A percentile compares a stretch with the other conserved stretches of the same genome.
These are phyloP conservation scores for Petrophora chlorosata DNA, from an alignment of 2,888 invertebrate species.

Conservation along the genomic window DNA sequence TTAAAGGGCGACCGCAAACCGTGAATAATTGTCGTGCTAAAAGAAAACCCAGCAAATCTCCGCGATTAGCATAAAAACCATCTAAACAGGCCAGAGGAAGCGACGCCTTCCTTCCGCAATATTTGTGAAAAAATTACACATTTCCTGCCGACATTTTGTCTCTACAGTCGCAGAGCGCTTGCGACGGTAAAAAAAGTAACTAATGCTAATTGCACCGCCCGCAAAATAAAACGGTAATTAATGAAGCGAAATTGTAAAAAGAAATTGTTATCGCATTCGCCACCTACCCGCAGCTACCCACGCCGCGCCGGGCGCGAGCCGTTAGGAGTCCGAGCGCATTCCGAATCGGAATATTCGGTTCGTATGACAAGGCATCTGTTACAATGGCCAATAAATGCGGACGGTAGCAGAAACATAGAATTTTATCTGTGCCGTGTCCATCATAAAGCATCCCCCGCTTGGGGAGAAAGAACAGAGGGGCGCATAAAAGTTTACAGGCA, in stretches of 20 bases:
- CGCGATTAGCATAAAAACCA: conserved; percentile 81
- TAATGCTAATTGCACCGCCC: conserved; percentile 72
- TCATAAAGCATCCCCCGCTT: conserved; percentile 72
- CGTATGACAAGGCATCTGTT: conserved; percentile 66
- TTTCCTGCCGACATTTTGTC: conserved; percentile 78
- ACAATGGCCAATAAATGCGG: conserved; percentile 67
- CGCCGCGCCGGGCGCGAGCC: neutral
- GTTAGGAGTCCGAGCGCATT: conserved; percentile 32
- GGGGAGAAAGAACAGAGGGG: conserved; percentile 61
- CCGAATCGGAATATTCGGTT: conserved; percentile 39
- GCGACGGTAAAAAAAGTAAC: conserved; percentile 63
- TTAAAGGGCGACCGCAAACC: conserved; percentile 59
- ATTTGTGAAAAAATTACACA: conserved; percentile 80
- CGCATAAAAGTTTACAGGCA: conserved; percentile 82
- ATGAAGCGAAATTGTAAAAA: conserved; percentile 66
- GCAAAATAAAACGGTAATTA: conserved; percentile 72
- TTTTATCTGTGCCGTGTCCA: conserved; percentile 76
- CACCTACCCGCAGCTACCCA: conserved; percentile 34
- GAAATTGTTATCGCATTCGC: conserved; percentile 59
- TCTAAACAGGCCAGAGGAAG: conserved; percentile 78
- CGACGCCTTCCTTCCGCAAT: conserved; percentile 79
- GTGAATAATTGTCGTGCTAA: conserved; percentile 78
- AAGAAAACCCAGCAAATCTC: conserved; percentile 78
- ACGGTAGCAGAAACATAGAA: conserved; percentile 73
- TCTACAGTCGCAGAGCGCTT: conserved; percentile 55